A percentile compares a stretch with the other conserved stretches of the same genome.
Conservation (phyloP, 2,797 vertebrate species). For the Manis pentadactyla region DNA sequence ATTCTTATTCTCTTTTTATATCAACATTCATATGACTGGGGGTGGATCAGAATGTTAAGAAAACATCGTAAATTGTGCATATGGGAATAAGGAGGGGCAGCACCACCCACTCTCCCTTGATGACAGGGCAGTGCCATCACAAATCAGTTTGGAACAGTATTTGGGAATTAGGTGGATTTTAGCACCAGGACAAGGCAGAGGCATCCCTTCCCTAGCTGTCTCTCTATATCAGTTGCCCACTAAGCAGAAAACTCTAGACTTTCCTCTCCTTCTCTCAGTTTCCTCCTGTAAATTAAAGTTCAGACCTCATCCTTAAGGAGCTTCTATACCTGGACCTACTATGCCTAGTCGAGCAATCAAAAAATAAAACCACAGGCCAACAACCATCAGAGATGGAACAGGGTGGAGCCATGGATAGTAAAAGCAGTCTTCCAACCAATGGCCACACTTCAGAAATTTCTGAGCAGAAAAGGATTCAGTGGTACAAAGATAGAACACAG, state of each 20-base stretch:
- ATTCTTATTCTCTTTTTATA: constrained; percentile 5
- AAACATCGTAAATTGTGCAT: neutral
- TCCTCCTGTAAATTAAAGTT: neutral
- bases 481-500: neutral
- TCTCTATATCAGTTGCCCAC: neutral
- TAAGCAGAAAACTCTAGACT: neutral
- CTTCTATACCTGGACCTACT: neutral
- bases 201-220: neutral
- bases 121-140: neutral
- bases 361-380: neutral
- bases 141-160: neutral
- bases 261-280: neutral
- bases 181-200: neutral
- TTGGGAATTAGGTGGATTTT: neutral
- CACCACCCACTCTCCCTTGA: neutral
- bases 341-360: neutral
- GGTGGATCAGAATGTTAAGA: neutral
- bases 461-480: constrained; percentile 14
- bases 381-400: neutral
- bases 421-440: neutral
- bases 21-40: neutral
- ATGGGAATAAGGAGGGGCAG: neutral
- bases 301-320: neutral
- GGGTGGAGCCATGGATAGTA: neutral
- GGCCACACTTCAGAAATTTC: neutral